A percentile compares a stretch with the other conserved stretches of the same genome.
phyloP scores from a whole-genome alignment of 2,113 vertebrate species.

The Baryphthengus martii region DNA sequence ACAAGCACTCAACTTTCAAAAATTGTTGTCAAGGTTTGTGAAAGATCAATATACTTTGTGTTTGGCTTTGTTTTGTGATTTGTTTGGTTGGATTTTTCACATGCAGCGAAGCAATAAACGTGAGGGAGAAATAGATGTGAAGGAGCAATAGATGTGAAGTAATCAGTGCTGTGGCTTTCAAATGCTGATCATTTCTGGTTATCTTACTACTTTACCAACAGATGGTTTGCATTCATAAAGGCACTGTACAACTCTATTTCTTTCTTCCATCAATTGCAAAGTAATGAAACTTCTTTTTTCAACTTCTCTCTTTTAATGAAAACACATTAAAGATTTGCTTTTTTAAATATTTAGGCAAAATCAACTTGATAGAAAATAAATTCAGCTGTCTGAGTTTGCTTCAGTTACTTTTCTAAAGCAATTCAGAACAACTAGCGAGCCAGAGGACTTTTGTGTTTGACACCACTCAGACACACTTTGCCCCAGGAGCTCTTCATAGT shows the following conservation, averaged over 20 bases:
- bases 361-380: background rate
- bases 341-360: background rate
- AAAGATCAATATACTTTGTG: too few relatives aligned
- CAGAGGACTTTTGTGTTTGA: background rate
- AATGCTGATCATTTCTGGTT: background rate
- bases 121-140: too few relatives aligned
- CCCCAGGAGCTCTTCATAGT: background rate
- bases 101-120: background rate
- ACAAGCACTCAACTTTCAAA: background rate
- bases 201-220: background rate
- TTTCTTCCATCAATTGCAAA: background rate
- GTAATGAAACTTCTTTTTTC: background rate
- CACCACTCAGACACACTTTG: background rate
- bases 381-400: background rate
- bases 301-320: background rate
- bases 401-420: background rate
- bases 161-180: background rate
- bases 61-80: too few relatives aligned
- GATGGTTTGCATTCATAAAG: background rate
- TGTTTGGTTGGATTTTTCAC: too few relatives aligned
- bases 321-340: too few relatives aligned
- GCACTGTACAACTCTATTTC: background rate
- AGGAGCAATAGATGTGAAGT: background rate
- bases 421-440: background rate
- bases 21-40: background rate